These are phyloP conservation scores for Allophyes oxyacanthae DNA, from an alignment of 2,888 invertebrate genomes.

Conservation along the genomic window DNA sequence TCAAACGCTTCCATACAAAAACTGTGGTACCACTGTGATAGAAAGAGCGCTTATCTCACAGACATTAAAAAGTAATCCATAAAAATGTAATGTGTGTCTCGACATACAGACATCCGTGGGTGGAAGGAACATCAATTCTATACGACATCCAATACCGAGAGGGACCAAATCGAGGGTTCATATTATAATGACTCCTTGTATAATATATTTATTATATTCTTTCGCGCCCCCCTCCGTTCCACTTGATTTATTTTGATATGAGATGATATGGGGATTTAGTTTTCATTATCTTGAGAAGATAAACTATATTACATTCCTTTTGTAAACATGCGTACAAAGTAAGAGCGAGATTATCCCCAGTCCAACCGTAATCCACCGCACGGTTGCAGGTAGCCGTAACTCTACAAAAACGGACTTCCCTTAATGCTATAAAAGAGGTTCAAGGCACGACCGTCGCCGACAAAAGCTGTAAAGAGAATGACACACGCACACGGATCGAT, in stretches of 20 bases:
- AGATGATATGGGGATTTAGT: constrained; percentile 15
- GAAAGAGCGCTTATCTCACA: constrained; percentile 30
- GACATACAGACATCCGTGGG: constrained; percentile 60
- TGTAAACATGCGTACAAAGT: constrained; percentile 26
- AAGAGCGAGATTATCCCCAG: constrained; percentile 48
- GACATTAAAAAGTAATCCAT: constrained; percentile 63
- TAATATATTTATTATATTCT: constrained; percentile 71
- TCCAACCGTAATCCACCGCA: constrained; percentile 29
- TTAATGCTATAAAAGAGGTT: constrained; percentile 59
- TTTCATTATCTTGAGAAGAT: constrained; percentile 12
- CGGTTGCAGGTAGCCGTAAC: constrained; percentile 45
- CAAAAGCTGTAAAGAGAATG: constrained; percentile 70
- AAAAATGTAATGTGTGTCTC: constrained; percentile 56
- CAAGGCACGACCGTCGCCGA: constrained; percentile 61
- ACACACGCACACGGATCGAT: constrained; percentile 81
- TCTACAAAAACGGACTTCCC: constrained; percentile 36
- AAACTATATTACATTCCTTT: constrained; percentile 20
- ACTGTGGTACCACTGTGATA: constrained; percentile 28
- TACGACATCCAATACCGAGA: constrained; percentile 66
- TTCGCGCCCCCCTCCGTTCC: constrained; percentile 53
- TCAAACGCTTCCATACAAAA: constrained; percentile 18
- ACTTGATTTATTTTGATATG: constrained; percentile 60
- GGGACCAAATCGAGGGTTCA: constrained; percentile 66
- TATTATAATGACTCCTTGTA: constrained; percentile 73
- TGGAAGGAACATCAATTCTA: constrained; percentile 69